Evolutionary conservation across 37 sponge, comb jelly and placozoan genomes (phyloP), one percentile per base, ranked within the genome.

Genomic region (Hexactinellida sp.): DNA sequence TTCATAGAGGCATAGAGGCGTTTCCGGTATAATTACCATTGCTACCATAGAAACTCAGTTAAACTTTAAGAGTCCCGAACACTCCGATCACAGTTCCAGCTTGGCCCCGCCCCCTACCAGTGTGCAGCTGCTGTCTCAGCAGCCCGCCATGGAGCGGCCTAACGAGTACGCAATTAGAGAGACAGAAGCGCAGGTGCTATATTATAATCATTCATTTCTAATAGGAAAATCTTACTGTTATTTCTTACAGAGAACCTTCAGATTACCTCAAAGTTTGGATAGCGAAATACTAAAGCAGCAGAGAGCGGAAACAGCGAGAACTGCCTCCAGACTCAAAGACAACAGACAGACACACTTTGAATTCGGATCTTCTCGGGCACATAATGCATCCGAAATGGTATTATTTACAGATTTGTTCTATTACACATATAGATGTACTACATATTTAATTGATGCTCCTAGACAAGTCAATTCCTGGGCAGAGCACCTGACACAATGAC

Each of bases 321-420:
- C 76, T 63, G 5, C 51, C 37, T 36, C 85, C 0, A 86, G 92
- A 34, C 85, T 47, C 5, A 36, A 37, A 24, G 89, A 92, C 85
- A 94, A 89, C 84, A 92, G 92, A 51, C 37, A 51, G 34, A 90
- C 92, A 7, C 94, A 92, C 86, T 89, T 94, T 37, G 37, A 76
- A 21, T 83, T 91, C 0, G 94, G 94, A n/a, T 94, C 89, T 82
- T 89, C 88, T 37, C 1, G 30, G 0, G 30, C 55, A 0, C 36
- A 39, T 0, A 34, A 41, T 16, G 32, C 86, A 16, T 82, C 87
- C 37, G 94, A 94, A 37, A 88, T 89, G 55, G 93, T 91, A 35
- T 38, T 87, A n/a, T 24, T 38, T 51, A 24, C 32, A 1, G 13
- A 19, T 76, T 41, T 41, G 10, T 41, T 41, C 10, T 41, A 13